Percentiles rank a stretch among this genome's conserved stretches.
Evolutionary conservation across 2,113 vertebrate species (phyloP).

Genomic region (Erythrolamprus reginae): DNA sequence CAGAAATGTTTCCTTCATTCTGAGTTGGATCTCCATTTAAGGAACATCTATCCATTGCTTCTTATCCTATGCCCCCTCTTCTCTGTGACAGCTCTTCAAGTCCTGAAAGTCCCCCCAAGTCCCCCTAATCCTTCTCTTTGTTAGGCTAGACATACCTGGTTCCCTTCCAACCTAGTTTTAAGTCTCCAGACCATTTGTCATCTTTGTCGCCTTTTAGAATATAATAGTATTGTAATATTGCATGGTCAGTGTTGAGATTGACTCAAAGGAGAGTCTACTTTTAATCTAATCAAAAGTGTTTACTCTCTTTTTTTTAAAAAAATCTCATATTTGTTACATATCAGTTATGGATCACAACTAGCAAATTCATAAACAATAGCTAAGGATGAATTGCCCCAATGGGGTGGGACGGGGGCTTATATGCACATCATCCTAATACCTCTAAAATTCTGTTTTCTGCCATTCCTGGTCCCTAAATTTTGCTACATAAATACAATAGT

Average conservation of each 20-base stretch:
- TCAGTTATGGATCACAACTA: not conserved
- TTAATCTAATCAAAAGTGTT: not conserved
- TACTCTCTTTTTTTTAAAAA: not conserved
- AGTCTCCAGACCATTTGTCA: not conserved
- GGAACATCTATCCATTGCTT: not conserved
- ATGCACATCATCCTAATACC: not conserved
- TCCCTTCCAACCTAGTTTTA: not conserved
- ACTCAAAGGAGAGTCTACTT: not conserved
- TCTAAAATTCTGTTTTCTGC: not conserved
- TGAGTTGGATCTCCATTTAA: not conserved
- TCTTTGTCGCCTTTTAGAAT: not conserved
- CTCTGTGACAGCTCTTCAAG: not conserved
- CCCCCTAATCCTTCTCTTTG: not conserved
- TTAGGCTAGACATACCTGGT: not conserved
- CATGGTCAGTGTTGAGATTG: not conserved
- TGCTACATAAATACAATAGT: not conserved
- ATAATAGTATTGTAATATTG: not conserved
- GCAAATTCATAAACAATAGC: not conserved
- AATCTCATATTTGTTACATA: not conserved
- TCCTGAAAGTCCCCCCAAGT: not conserved
- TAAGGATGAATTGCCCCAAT: not conserved
- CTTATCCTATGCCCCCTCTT: not conserved
- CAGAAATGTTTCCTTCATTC: not conserved
- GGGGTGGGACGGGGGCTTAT: not conserved
- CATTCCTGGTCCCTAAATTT: not conserved